Evolutionary conservation across 1,140 invertebrate genomes (phyloP).

Genomic region (Neomicropteryx cornuta): DNA sequence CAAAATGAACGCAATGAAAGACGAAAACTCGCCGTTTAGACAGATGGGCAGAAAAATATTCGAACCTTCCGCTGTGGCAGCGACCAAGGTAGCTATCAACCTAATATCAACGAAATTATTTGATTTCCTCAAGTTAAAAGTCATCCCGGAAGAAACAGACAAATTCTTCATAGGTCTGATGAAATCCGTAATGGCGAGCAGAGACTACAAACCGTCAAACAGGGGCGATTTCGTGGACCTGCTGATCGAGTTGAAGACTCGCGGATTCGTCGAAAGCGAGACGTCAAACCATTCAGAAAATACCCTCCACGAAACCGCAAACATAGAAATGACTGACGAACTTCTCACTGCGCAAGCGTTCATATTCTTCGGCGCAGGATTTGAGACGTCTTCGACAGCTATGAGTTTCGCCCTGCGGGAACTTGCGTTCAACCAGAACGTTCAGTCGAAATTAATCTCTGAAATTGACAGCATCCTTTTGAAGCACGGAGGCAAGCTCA

Average conservation of each 20-base stretch:
- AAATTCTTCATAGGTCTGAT: slow-evolving; percentile 12
- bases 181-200: slow-evolving; percentile 24
- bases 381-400: slow-evolving; percentile 36
- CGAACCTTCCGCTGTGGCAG: no score
- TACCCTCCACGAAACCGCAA: no score
- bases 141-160: no score
- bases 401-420: slow-evolving; percentile 36
- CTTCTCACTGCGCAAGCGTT: slow-evolving; percentile 36
- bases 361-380: slow-evolving; percentile 42
- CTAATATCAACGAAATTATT: no score
- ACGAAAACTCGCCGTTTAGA: slow-evolving; percentile 36
- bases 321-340: slow-evolving; percentile 18
- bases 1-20: slow-evolving; percentile 32
- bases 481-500: slow-evolving; percentile 35
- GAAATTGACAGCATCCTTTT: slow-evolving; percentile 34
- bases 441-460: slow-evolving; percentile 34
- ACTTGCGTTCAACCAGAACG: slow-evolving; percentile 30
- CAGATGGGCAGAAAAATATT: slow-evolving; percentile 24
- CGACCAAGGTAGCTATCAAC: no score
- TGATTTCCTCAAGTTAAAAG: no score
- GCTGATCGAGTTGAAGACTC: slow-evolving; percentile 35
- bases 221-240: slow-evolving; percentile 44
- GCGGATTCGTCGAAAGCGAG: slow-evolving; percentile 17
- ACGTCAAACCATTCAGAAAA: no score
- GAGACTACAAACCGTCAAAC: slow-evolving; percentile 25